Conservation (phyloP, 2,888 invertebrate species). For the Tricholauxania praeusta region DNA sequence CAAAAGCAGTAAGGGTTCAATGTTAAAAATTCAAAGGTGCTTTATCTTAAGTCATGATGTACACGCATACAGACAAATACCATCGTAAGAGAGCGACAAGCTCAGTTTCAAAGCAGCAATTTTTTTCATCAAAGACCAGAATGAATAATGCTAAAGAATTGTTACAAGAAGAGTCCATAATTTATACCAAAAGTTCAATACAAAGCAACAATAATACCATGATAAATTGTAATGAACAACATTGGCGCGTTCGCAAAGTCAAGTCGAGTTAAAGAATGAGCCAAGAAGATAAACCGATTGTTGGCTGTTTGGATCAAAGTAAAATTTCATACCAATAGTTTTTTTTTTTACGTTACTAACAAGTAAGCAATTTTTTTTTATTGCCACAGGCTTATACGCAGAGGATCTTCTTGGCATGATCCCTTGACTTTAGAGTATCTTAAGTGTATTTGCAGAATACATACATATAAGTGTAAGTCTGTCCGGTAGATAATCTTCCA, state of each 20-base stretch:
- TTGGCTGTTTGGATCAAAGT: too few species aligned
- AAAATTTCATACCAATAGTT: too few species aligned
- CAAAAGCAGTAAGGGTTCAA: constrained; percentile 10
- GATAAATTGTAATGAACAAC: not conserved
- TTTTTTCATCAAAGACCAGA: not conserved
- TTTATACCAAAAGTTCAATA: constrained; percentile 19
- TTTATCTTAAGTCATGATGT: not conserved
- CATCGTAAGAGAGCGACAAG: not conserved
- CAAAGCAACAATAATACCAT: not conserved
- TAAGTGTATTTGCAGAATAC: not conserved
- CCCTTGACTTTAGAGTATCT: constrained; percentile 3
- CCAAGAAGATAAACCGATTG: too few species aligned
- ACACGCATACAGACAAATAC: not conserved
- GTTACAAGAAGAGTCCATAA: constrained; percentile 16
- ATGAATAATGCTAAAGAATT: not conserved
- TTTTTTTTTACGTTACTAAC: too few species aligned
- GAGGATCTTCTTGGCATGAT: not conserved
- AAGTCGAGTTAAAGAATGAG: not conserved
- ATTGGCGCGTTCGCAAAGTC: constrained; percentile 11
- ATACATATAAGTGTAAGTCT: not conserved
- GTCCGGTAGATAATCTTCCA: too few species aligned
- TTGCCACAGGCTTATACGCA: too few species aligned
- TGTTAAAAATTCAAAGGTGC: not conserved
- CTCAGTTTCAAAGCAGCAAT: not conserved
- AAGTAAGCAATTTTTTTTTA: too few species aligned